Evolutionary conservation across 2,888 invertebrate species (phyloP).

Genomic region (Tiliacea citrago): DNA sequence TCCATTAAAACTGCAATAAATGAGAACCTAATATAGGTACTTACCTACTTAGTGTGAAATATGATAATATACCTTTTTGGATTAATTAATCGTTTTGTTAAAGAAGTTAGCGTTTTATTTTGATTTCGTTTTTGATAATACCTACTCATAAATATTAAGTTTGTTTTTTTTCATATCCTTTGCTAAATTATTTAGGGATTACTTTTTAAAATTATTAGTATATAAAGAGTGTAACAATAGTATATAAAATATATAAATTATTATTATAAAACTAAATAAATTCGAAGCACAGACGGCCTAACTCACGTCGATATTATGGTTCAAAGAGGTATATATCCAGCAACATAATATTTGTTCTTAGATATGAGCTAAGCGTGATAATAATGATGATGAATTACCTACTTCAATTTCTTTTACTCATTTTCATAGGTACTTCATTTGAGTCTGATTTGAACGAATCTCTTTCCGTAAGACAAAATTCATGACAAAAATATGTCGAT

Average conservation of each 20-base stretch:
- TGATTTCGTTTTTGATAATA: slow-evolving; percentile 5
- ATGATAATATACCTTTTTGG: slow-evolving; percentile 25
- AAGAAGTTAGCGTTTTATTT: background rate
- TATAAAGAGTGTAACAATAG: too few species aligned
- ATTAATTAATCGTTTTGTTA: background rate
- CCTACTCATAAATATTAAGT: background rate
- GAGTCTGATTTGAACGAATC: background rate
- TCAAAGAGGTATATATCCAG: background rate
- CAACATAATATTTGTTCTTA: background rate
- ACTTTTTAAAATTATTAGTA: too few species aligned
- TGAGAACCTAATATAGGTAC: background rate
- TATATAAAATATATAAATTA: too few species aligned
- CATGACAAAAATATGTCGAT: background rate
- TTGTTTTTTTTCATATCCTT: background rate
- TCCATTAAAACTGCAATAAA: slow-evolving; percentile 50
- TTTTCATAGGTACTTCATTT: background rate
- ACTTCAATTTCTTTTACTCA: too few species aligned
- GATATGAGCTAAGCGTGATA: background rate
- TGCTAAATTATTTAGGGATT: background rate
- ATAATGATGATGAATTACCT: background rate
- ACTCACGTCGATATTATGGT: background rate
- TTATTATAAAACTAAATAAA: background rate
- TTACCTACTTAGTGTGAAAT: background rate
- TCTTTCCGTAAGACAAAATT: background rate
- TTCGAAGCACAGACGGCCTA: too few species aligned